Evolutionary conservation across 2,113 vertebrate genomes (phyloP).

Genomic region (Pelecanus crispus): DNA sequence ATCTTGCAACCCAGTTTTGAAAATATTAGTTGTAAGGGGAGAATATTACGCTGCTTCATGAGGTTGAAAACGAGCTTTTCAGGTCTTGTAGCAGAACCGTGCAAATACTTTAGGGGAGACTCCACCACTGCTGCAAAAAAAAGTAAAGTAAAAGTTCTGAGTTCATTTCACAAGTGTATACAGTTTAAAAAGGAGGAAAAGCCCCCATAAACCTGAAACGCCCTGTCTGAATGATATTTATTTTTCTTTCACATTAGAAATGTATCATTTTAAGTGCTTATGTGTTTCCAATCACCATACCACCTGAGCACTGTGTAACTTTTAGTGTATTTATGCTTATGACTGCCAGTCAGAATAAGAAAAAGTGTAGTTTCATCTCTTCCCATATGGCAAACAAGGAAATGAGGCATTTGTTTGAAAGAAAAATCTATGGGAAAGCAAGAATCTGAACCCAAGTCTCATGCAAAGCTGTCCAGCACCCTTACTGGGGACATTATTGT

Average conservation of each 20-base stretch:
- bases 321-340: neutral
- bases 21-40: neutral
- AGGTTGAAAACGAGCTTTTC: neutral
- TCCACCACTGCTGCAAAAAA: neutral
- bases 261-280: neutral
- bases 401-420: neutral
- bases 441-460: neutral
- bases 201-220: rapidly evolving
- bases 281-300: neutral
- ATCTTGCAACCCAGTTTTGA: neutral
- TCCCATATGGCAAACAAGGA: neutral
- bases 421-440: neutral
- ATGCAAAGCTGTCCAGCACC: neutral
- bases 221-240: neutral
- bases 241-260: neutral
- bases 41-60: neutral
- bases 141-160: neutral
- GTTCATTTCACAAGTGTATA: neutral
- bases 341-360: neutral
- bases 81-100: neutral
- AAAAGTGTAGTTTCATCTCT: neutral
- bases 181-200: neutral
- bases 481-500: neutral
- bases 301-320: neutral
- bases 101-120: neutral